phyloP scores from a whole-genome alignment of 1,140 invertebrate genomes.

The Drosophila tristis region DNA sequence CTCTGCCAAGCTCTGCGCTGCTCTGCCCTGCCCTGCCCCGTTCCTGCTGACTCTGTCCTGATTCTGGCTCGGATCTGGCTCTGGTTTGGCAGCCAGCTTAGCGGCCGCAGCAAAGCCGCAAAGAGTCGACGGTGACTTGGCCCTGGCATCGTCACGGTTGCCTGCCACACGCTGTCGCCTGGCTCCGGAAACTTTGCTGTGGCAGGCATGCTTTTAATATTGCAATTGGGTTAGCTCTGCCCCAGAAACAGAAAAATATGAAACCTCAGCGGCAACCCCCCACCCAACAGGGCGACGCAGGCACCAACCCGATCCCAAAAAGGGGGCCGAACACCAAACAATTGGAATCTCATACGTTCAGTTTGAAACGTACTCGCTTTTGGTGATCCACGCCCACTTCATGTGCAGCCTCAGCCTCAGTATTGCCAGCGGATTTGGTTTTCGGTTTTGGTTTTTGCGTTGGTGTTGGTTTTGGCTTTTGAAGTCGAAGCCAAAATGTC shows the following conservation, averaged over 20 bases:
- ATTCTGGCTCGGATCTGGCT: constrained; percentile 20
- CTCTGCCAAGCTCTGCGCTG: too few species aligned
- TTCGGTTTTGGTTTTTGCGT: neutral
- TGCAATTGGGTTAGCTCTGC: constrained; percentile 70
- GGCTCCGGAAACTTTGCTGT: constrained; percentile 60
- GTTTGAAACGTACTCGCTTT: constrained; percentile 43
- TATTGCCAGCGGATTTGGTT: constrained; percentile 10
- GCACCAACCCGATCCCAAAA: constrained; percentile 32
- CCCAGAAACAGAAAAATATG: constrained; percentile 41
- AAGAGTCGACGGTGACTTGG: constrained; percentile 38
- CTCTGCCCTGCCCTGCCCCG: neutral
- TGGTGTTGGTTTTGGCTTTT: constrained; percentile 42
- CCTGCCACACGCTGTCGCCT: constrained; percentile 63
- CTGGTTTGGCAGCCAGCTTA: constrained; percentile 68
- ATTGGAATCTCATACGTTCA: constrained; percentile 74
- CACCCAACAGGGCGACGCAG: neutral
- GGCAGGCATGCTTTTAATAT: constrained; percentile 74
- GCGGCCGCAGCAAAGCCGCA: constrained; percentile 62
- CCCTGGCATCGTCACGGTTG: constrained; percentile 62
- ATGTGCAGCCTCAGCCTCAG: neutral
- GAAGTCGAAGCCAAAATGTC: constrained; percentile 64
- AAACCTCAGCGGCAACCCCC: constrained; percentile 23
- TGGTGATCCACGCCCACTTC: neutral
- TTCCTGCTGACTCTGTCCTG: constrained; percentile 4
- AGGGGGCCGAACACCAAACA: constrained; percentile 43